Evolutionary conservation across 2,797 vertebrate genomes (phyloP).

Genomic region (Lepus townsendii): DNA sequence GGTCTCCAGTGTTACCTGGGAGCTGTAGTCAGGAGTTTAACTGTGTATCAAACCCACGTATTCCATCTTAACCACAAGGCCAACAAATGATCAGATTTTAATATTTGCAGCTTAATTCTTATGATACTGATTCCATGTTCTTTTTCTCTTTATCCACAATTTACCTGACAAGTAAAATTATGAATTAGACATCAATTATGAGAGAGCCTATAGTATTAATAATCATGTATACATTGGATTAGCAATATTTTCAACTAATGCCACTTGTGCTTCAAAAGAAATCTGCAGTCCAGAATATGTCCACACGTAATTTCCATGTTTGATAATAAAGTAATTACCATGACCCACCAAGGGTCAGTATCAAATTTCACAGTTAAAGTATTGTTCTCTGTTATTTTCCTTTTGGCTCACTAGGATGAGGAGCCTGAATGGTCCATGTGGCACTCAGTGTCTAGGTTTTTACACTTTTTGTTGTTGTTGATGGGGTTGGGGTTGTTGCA

Average conservation of each 20-base stretch:
- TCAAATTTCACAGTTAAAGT: no score
- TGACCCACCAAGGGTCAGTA: not conserved
- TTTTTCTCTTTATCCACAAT: not conserved
- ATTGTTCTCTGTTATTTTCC: no score
- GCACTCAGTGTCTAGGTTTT: no score
- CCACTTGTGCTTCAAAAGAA: not conserved
- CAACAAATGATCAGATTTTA: not conserved
- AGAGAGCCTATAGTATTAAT: not conserved
- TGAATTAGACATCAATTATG: not conserved
- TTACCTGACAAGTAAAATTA: not conserved
- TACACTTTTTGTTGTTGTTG: no score
- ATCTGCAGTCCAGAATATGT: not conserved
- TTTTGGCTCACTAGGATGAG: no score
- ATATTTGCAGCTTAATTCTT: not conserved
- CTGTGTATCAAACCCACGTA: no score
- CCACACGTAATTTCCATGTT: not conserved
- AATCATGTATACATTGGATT: not conserved
- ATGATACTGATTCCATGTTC: not conserved
- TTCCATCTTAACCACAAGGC: no score
- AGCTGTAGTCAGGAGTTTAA: no score
- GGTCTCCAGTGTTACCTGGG: no score
- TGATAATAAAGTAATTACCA: not conserved
- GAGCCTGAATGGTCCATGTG: no score
- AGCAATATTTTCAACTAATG: not conserved
- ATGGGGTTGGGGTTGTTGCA: no score